Base-by-base conservation (phyloP, 2,888 invertebrate species). In the Trissolcus brochymenae region DNA sequence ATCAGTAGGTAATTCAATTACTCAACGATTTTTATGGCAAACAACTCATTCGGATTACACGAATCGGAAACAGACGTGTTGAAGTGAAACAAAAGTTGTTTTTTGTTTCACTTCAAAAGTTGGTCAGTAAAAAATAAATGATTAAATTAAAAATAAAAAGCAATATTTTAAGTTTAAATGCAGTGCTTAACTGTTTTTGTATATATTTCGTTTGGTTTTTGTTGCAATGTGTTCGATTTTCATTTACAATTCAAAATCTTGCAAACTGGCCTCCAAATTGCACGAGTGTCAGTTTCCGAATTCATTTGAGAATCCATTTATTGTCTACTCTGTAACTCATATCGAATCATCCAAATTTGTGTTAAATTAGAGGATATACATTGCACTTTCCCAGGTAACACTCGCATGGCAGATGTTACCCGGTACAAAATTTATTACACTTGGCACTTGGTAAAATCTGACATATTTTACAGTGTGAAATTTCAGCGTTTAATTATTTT, bases 401-500 rank as follows among this genome's bases (percentile, higher is more conserved):
- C 57, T 56, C 57, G 65, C 60, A 43, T 53, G 75, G 49, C 75
- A 76, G 75, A 76, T 62, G 75, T 59, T 76, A 76, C 60, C 55
- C 46, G 16, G 19, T 65, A 60, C 53, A 65, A 70, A 70, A 70
- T 76, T 65, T 65, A 75, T 75, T 68, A 60, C 62, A 62, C 70
- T 64, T 75, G 64, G 29, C 68, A 68, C 64, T 65, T 55, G 64
- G 65, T 60, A 60, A 76, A 76, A 76, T 70, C 68, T 70, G 70
- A 76, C 60, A 57, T 60, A 70, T 65, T 76, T 76, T 76, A 70
- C 64, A 60, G 70, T 65, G 64, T 76, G 70, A 70, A 70, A 76
- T 76, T 68, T 68, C 75, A 64, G 59, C 64, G 59, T 75, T 67
- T 75, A 75, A 75, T 75, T 75, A 75, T 75, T 75, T 75, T 75